phyloP scores from a whole-genome alignment of 1,140 invertebrate genomes.

The Drosophila eugracilis region DNA sequence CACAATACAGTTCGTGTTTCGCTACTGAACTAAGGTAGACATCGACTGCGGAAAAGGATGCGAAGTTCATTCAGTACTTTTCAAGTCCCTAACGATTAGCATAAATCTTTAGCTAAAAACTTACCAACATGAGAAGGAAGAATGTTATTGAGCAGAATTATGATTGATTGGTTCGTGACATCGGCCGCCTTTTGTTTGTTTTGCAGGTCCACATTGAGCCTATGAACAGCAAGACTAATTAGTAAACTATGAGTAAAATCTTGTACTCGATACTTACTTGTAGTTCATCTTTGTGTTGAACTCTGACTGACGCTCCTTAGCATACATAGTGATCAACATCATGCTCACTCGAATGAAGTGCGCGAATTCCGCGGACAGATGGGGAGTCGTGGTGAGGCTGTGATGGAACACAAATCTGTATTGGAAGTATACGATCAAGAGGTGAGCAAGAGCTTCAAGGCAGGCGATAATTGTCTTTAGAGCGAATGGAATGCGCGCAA shows the following conservation, averaged over 20 bases:
- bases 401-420: conserved; percentile 86
- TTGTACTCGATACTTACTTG: conserved; percentile 40
- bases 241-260: neutral
- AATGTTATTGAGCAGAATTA: conserved; percentile 93
- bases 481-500: conserved; percentile 92
- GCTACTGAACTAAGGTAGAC: conserved; percentile 79
- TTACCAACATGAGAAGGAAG: conserved; percentile 93
- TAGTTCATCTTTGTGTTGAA: conserved; percentile 93
- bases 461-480: conserved; percentile 90
- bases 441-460: conserved; percentile 88
- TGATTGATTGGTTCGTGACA: conserved; percentile 91
- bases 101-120: conserved; percentile 46
- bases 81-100: neutral
- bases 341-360: conserved; percentile 89
- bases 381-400: conserved; percentile 88
- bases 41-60: neutral
- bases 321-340: conserved; percentile 89
- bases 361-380: conserved; percentile 87
- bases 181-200: conserved; percentile 91
- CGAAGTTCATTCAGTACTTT: no score
- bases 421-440: conserved; percentile 88
- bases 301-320: conserved; percentile 94
- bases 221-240: neutral
- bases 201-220: conserved; percentile 87
- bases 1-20: conserved; percentile 92